Evolutionary conservation across 2,797 vertebrate species (phyloP).

Genomic region (Alauda arvensis): DNA sequence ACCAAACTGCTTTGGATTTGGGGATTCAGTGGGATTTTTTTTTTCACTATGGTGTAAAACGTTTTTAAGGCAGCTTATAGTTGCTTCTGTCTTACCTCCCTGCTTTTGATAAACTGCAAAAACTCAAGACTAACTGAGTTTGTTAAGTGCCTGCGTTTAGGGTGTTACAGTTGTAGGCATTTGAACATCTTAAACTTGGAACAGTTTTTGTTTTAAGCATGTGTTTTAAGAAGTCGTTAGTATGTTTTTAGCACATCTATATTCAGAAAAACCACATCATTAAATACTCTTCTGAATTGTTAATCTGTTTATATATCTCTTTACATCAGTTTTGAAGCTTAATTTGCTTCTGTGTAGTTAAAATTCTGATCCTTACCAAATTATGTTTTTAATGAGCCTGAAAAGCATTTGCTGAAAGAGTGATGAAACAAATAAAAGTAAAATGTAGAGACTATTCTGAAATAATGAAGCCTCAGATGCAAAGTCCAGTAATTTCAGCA

Average conservation of each 20-base stretch:
- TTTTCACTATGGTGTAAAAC: accelerated
- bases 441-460: neutral
- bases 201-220: neutral
- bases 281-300: neutral
- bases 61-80: neutral
- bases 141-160: neutral
- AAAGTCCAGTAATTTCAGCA: neutral
- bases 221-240: neutral
- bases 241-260: neutral
- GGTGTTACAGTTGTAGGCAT: neutral
- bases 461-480: neutral
- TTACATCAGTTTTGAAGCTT: neutral
- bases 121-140: neutral
- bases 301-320: neutral
- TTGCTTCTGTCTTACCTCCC: neutral
- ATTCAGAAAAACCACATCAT: neutral
- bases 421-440: neutral
- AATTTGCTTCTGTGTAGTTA: neutral
- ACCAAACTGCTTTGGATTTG: neutral
- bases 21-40: accelerated
- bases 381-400: neutral
- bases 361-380: neutral
- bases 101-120: neutral
- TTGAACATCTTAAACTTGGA: neutral
- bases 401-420: neutral